These are phyloP conservation scores for Neodontobutis hainanensis DNA, from an alignment of 2,113 vertebrate species.

Conservation along the genomic window DNA sequence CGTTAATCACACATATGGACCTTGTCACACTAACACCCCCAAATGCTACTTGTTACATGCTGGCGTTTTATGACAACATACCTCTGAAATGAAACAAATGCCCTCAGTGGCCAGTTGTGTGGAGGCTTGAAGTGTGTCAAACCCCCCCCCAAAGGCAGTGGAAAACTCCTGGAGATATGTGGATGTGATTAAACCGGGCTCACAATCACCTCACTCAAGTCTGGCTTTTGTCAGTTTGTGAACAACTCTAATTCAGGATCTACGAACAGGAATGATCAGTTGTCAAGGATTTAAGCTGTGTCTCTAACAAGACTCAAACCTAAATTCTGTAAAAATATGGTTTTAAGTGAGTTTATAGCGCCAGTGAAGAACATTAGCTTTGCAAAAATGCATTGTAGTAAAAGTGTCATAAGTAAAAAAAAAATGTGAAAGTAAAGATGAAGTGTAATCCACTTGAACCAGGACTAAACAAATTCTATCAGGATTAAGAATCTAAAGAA, in stretches of 20 bases:
- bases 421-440: no score
- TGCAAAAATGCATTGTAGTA: no score
- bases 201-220: background rate
- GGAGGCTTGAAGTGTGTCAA: constrained; percentile 28
- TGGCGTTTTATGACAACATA: constrained; percentile 41
- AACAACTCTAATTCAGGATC: no score
- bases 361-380: no score
- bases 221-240: background rate
- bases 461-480: no score
- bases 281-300: no score
- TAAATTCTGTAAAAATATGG: no score
- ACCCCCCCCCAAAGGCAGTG: constrained; percentile 31
- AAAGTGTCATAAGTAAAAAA: no score
- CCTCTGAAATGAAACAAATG: constrained; percentile 21
- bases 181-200: constrained; percentile 36
- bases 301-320: no score
- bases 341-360: no score
- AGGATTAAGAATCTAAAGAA: background rate
- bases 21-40: constrained; percentile 56
- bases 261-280: no score
- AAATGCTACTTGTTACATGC: constrained; percentile 55
- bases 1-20: constrained; percentile 72
- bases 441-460: no score
- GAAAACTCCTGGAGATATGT: constrained; percentile 35
- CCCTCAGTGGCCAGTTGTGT: background rate